These are phyloP conservation scores for Megathymus violae DNA, from an alignment of 1,140 invertebrate genomes.

Conservation along the genomic window DNA sequence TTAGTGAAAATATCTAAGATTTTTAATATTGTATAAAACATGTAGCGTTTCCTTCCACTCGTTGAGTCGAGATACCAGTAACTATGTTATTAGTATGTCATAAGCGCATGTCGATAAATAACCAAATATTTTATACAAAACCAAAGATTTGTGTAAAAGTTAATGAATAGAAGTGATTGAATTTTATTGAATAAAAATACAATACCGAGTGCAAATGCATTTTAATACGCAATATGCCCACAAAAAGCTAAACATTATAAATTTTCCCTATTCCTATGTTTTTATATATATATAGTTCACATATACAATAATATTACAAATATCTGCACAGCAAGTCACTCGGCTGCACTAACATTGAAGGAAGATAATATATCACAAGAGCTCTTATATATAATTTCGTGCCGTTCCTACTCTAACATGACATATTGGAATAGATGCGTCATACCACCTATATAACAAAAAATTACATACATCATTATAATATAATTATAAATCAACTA, in stretches of 20 bases:
- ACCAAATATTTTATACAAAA: background rate
- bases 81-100: too few species aligned
- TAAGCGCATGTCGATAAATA: too few species aligned
- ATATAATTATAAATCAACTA: constrained; percentile 1
- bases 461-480: background rate
- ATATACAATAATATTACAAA: constrained; percentile 42
- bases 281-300: constrained; percentile 57
- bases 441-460: background rate
- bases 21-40: too few species aligned
- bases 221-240: constrained; percentile 78
- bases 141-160: background rate
- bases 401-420: constrained; percentile 14
- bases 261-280: constrained; percentile 65
- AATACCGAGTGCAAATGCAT: constrained; percentile 62
- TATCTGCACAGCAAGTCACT: constrained; percentile 37
- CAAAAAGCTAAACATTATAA: constrained; percentile 76
- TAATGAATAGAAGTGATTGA: background rate
- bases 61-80: too few species aligned
- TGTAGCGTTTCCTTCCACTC: too few species aligned
- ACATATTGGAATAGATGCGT: constrained; percentile 7
- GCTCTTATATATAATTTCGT: constrained; percentile 8
- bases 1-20: too few species aligned
- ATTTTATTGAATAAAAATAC: constrained; percentile 33
- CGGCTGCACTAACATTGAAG: constrained; percentile 26
- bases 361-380: constrained; percentile 28